Conservation (phyloP, 2,797 vertebrate species). For the Delichon dasypus region DNA sequence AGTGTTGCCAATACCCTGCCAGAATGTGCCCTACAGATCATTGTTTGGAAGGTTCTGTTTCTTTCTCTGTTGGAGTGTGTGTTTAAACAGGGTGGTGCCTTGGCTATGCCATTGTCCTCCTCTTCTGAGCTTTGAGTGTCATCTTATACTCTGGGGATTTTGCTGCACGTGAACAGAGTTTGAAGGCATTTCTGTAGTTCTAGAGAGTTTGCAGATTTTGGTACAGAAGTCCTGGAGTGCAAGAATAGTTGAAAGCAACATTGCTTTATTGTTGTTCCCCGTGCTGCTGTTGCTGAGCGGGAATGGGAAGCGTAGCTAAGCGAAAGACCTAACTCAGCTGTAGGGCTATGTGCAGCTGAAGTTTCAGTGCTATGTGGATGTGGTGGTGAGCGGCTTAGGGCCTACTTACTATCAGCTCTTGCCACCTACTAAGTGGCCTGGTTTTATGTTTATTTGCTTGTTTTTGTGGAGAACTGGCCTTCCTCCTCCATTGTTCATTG, state of each 20-base stretch:
- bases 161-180: neutral
- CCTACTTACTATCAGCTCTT: neutral
- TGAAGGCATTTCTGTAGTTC: neutral
- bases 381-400: neutral
- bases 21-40: neutral
- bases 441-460: neutral
- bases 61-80: neutral
- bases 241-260: neutral
- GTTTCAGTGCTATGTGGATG: neutral
- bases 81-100: neutral
- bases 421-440: neutral
- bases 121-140: neutral
- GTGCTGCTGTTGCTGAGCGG: neutral
- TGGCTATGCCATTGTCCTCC: neutral
- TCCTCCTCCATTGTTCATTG: neutral
- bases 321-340: neutral
- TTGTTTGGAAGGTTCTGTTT: neutral
- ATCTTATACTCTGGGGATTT: neutral
- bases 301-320: neutral
- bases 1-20: neutral
- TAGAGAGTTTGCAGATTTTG: neutral
- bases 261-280: neutral
- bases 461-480: neutral
- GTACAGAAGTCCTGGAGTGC: neutral
- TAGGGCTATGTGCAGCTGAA: neutral